A percentile compares a stretch with the other conserved stretches of the same genome.
Conservation (phyloP, 2,113 vertebrate species). For the Gracilinanus agilis region DNA sequence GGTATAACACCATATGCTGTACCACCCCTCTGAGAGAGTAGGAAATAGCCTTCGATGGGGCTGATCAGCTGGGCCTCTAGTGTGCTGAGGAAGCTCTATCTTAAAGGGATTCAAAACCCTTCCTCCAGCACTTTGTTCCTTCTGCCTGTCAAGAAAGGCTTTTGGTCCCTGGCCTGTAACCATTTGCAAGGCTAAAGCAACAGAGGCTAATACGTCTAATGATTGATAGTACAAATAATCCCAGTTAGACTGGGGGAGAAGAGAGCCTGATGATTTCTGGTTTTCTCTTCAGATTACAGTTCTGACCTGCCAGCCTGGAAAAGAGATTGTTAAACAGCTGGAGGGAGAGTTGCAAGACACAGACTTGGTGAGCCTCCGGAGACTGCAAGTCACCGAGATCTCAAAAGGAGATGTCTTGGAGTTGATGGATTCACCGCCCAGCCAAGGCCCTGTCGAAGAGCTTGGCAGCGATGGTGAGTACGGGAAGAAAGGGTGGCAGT, state of each 20-base stretch:
- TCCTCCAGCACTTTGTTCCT: not conserved
- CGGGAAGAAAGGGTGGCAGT: slow-evolving; percentile 23
- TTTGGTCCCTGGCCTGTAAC: not conserved
- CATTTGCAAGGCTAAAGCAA: not conserved
- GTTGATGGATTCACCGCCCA: not conserved
- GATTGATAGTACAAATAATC: not conserved
- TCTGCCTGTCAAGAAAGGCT: not conserved
- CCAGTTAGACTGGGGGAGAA: not conserved
- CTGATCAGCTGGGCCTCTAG: not conserved
- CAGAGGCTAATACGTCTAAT: not conserved
- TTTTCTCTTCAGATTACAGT: slow-evolving; percentile 90
- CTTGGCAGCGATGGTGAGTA: slow-evolving; percentile 71
- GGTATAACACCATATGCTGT: not conserved
- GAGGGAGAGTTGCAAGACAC: slow-evolving; percentile 87
- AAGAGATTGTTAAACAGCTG: slow-evolving; percentile 85
- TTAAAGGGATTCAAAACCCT: not conserved
- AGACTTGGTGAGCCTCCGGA: slow-evolving; percentile 87
- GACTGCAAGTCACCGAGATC: slow-evolving; percentile 90
- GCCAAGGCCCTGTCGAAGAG: slow-evolving; percentile 68
- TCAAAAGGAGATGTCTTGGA: slow-evolving; percentile 71
- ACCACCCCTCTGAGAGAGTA: not conserved
- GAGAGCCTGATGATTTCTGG: slow-evolving; percentile 23
- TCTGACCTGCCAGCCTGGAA: slow-evolving; percentile 89
- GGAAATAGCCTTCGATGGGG: not conserved
- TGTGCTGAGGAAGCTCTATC: not conserved